Evolutionary conservation across 1,140 invertebrate species (phyloP), one percentile per base, ranked within the genome.

Genomic region (Dreissena rostriformis): DNA sequence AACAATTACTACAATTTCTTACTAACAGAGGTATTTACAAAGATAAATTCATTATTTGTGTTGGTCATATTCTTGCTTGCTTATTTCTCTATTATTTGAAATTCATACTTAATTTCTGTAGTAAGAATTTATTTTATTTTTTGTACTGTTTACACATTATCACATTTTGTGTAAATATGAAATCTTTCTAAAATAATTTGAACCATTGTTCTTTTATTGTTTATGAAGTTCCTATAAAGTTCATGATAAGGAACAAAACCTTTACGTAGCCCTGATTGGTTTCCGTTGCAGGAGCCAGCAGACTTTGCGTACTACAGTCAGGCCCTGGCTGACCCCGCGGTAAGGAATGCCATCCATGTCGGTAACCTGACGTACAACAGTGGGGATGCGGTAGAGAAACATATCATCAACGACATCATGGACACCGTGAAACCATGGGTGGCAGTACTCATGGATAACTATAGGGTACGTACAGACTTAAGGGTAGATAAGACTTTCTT

Each of bases 1-100:
- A 94, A 95, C 63, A 96, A 95, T 90, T 97, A 97, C 90, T 98
- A 96, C 88, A 98, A 98, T 91, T 98, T 96, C 88, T 90, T 98
- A 0, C 93, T 95, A 12, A 94, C 95, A 0, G 92, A 94, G 77
- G 91, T 92, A 88, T 84, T 65, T 83, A 29, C 1, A 66, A 15
- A n/a, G 22, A 57, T 28, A 24, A n/a, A 70, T 80, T 51, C 15
- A n/a, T 53, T 39, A 39, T 39, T 39, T 39, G 39, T 39, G 39
- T 39, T 39, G 2, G 39, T 39, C 39, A 39, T 39, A 8, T 39
- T 39, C 39, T 8, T 39, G 39, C 39, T 39, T 39, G 39, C 39
- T 39, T 39, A 39, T 39, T 39, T 39, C 39, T 39, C 8, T 2
- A 2, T 39, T 2, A 39, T 39, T 39, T 39, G 2, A 39, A 8